phyloP scores from a whole-genome alignment of 2,113 vertebrate genomes.

The Astur gentilis region DNA sequence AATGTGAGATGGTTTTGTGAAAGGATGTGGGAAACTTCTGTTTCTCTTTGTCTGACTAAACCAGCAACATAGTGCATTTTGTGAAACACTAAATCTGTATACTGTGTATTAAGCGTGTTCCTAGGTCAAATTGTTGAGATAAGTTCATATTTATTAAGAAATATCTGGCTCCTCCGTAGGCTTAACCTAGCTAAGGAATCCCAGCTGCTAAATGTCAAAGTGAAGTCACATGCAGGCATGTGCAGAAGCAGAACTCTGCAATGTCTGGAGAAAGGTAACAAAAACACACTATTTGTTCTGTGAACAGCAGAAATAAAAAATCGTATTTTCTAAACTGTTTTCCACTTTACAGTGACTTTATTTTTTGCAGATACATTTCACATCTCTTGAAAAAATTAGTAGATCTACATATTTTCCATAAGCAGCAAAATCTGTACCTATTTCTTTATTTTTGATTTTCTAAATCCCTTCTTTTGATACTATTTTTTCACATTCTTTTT shows the following conservation, averaged over 20 bases:
- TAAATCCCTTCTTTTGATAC: background rate
- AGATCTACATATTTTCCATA: background rate
- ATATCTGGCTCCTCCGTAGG: background rate
- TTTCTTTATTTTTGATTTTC: background rate
- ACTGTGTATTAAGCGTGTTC: background rate
- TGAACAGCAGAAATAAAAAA: background rate
- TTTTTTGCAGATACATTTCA: background rate
- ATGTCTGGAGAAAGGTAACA: background rate
- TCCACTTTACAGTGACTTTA: background rate
- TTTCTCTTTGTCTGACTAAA: background rate
- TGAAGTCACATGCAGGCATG: background rate
- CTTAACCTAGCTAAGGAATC: background rate
- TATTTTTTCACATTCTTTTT: background rate
- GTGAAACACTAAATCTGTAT: background rate
- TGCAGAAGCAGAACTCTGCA: background rate
- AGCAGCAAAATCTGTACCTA: background rate
- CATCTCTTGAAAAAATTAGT: background rate
- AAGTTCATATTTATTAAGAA: background rate
- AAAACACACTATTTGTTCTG: fast-evolving
- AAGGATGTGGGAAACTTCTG: background rate
- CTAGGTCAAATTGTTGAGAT: background rate
- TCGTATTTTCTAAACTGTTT: background rate
- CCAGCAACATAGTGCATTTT: background rate
- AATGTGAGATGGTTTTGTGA: background rate
- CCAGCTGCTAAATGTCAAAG: background rate